Evolutionary conservation across 2,113 vertebrate species (phyloP).

Genomic region (Numenius arquata): DNA sequence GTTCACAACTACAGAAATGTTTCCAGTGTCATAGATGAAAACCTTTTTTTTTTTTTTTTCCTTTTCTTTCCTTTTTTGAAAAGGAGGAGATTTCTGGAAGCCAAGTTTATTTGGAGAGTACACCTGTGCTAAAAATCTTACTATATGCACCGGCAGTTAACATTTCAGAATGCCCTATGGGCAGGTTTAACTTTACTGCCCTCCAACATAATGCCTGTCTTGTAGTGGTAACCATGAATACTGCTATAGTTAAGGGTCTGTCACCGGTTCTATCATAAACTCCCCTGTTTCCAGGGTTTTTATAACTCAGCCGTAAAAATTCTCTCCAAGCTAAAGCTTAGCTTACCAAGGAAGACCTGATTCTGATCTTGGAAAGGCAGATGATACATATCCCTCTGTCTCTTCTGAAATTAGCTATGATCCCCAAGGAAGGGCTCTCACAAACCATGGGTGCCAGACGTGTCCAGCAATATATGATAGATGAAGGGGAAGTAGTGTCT

Average conservation of each 20-base stretch:
- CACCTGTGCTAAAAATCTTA: slow-evolving; percentile 47
- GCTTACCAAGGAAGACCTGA: slow-evolving; percentile 41
- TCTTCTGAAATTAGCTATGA: slow-evolving; percentile 18
- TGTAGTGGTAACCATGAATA: slow-evolving; percentile 63
- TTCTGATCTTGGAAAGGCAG: slow-evolving; percentile 27
- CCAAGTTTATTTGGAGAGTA: slow-evolving; percentile 27
- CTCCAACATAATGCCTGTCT: slow-evolving; percentile 52
- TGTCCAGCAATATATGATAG: background rate
- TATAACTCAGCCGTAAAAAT: slow-evolving; percentile 39
- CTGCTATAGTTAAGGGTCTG: slow-evolving; percentile 40
- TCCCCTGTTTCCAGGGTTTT: slow-evolving; percentile 25
- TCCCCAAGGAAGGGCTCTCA: slow-evolving; percentile 19
- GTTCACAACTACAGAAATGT: slow-evolving; percentile 71
- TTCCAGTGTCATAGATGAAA: slow-evolving; percentile 28
- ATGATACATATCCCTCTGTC: slow-evolving; percentile 16
- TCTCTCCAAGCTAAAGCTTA: slow-evolving; percentile 45
- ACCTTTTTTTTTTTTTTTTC: background rate
- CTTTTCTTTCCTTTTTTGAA: background rate
- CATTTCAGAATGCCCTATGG: slow-evolving; percentile 35
- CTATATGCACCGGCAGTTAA: slow-evolving; percentile 27
- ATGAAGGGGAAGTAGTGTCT: background rate
- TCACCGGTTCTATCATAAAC: slow-evolving; percentile 65
- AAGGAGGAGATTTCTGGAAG: background rate
- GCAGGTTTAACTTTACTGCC: slow-evolving; percentile 59
- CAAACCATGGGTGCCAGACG: slow-evolving; percentile 15